Percentiles rank a stretch among this genome's conserved stretches.
Evolutionary conservation across 2,797 vertebrate genomes (phyloP).

Genomic region (Danio tinwini): DNA sequence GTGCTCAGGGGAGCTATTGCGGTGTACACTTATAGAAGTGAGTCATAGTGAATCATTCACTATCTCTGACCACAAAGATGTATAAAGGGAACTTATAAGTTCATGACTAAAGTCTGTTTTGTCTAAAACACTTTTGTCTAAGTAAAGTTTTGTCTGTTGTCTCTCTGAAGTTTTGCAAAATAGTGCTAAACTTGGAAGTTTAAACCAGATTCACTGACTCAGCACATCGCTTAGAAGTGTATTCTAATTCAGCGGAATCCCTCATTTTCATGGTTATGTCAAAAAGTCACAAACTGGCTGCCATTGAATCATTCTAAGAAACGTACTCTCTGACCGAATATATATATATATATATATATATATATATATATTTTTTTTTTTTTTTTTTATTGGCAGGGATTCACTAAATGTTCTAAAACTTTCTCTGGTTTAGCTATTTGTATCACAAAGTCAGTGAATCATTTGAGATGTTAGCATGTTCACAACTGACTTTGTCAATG

Average conservation of each 20-base stretch:
- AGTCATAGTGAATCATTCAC: conserved; percentile 46
- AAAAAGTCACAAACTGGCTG: no score
- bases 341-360: no score
- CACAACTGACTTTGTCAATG: background rate
- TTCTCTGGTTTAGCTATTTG: background rate
- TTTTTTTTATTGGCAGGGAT: no score
- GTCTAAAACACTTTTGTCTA: no score
- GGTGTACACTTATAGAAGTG: conserved; percentile 31
- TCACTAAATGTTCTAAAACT: background rate
- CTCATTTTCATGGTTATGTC: no score
- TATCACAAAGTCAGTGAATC: background rate
- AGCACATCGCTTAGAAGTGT: no score
- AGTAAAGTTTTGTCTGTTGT: conserved; percentile 17
- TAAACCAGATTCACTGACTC: no score
- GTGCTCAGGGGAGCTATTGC: conserved; percentile 22
- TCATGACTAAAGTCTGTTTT: background rate
- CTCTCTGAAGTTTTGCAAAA: background rate
- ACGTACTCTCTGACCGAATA: no score
- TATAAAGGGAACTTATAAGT: background rate
- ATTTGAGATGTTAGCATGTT: background rate
- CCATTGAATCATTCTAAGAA: no score
- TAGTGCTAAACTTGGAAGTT: background rate
- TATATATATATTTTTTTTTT: no score
- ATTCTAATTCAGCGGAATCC: no score
- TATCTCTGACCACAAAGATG: conserved; percentile 5